A percentile compares a stretch with the other conserved stretches of the same genome.
Evolutionary conservation across 2,113 vertebrate genomes (phyloP).

Genomic region (Jacana jacana): DNA sequence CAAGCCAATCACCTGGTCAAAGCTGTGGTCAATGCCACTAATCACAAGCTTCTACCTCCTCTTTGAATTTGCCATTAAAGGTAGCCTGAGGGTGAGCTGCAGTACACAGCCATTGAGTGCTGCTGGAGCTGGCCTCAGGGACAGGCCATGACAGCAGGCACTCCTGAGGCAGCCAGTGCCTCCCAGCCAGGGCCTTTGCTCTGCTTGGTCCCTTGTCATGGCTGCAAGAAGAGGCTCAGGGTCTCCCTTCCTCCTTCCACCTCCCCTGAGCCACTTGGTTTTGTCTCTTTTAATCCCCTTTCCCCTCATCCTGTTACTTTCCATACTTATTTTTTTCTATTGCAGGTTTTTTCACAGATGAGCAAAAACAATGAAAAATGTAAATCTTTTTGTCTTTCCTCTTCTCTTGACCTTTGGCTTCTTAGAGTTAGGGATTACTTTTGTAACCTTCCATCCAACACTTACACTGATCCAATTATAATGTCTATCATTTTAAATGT

Average conservation of each 20-base stretch:
- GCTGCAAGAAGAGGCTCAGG: not conserved
- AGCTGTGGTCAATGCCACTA: not conserved
- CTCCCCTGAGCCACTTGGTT: not conserved
- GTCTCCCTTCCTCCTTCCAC: fast-evolving
- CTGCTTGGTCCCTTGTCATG: fast-evolving
- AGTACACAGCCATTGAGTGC: not conserved
- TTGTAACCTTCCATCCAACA: not conserved
- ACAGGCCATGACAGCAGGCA: fast-evolving
- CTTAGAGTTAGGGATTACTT: not conserved
- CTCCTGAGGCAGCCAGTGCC: fast-evolving
- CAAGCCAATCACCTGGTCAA: not conserved
- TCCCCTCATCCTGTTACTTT: not conserved
- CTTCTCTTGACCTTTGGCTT: not conserved
- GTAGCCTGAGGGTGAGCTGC: not conserved
- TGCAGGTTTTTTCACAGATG: not conserved
- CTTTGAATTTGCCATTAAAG: not conserved
- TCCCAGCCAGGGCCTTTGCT: not conserved
- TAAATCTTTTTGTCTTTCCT: not conserved
- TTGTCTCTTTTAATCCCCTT: not conserved
- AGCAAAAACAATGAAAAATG: not conserved
- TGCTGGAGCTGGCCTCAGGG: not conserved
- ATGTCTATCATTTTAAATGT: not conserved
- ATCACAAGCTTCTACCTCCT: not conserved
- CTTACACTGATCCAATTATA: not conserved
- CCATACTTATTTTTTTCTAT: not conserved